Conservation (phyloP, 2,888 invertebrate genomes). For the Noctua janthina region DNA sequence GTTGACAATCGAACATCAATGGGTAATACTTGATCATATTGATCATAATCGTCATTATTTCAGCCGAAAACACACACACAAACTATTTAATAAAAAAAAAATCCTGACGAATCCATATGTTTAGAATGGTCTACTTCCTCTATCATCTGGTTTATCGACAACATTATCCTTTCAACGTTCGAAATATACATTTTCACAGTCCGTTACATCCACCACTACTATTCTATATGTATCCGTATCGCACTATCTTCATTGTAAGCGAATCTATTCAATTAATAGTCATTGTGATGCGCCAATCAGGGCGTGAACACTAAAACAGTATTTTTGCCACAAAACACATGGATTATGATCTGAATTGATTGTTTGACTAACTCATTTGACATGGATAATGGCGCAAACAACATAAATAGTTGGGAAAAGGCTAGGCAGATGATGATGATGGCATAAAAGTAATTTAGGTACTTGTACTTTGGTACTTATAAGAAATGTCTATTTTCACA, state of each 20-base stretch:
- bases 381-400: slow-evolving; percentile 10
- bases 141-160: slow-evolving; percentile 5
- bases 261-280: slow-evolving; percentile 66
- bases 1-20: neutral
- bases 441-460: neutral
- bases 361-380: slow-evolving; percentile 22
- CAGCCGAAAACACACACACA: neutral
- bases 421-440: neutral
- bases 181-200: slow-evolving; percentile 50
- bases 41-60: neutral
- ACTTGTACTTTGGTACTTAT: neutral
- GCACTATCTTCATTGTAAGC: slow-evolving; percentile 59
- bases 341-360: slow-evolving; percentile 28
- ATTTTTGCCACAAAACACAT: slow-evolving; percentile 36
- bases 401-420: neutral
- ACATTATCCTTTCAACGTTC: slow-evolving; percentile 12
- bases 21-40: neutral
- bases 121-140: neutral
- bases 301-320: slow-evolving; percentile 47
- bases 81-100: neutral
- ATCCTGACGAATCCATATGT: neutral
- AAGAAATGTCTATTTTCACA: neutral
- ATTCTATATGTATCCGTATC: slow-evolving; percentile 33
- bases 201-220: slow-evolving; percentile 40
- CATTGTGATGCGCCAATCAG: slow-evolving; percentile 61